These are phyloP conservation scores for Sisor rabdophorus DNA, from an alignment of 2,113 vertebrate genomes.

Conservation along the genomic window DNA sequence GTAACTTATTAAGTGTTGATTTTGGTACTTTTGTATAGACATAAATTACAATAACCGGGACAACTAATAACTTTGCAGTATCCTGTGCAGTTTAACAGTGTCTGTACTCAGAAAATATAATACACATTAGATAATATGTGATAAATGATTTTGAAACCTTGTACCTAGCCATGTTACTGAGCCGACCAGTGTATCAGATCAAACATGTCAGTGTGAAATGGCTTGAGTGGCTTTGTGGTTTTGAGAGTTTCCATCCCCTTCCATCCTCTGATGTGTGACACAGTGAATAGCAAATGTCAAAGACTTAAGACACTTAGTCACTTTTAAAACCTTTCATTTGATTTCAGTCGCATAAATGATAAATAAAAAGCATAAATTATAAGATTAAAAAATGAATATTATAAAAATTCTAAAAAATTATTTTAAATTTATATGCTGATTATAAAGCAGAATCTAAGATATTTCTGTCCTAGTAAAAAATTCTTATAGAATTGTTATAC, in stretches of 20 bases:
- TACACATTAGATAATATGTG: background rate
- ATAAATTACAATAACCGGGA: background rate
- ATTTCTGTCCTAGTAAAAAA: background rate
- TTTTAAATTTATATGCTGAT: background rate
- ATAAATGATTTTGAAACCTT: background rate
- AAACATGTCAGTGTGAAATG: conserved; percentile 32
- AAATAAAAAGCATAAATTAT: background rate
- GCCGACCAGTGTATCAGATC: conserved; percentile 28
- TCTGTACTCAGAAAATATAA: background rate
- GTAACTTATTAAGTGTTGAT: background rate
- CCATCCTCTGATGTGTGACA: conserved; percentile 24
- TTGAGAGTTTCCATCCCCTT: conserved; percentile 48
- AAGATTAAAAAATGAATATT: background rate
- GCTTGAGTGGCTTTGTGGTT: conserved; percentile 43
- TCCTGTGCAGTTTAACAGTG: background rate
- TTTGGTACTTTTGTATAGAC: background rate
- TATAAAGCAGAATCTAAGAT: background rate
- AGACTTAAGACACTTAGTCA: conserved; percentile 34
- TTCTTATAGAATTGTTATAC: background rate
- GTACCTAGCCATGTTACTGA: conserved; percentile 7
- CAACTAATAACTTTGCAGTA: background rate
- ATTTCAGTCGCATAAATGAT: background rate
- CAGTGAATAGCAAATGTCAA: conserved; percentile 31
- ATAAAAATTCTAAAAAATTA: background rate
- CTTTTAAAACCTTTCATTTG: conserved; percentile 32